phyloP scores from a whole-genome alignment of 1,140 invertebrate species.

The Solenopsis invicta region DNA sequence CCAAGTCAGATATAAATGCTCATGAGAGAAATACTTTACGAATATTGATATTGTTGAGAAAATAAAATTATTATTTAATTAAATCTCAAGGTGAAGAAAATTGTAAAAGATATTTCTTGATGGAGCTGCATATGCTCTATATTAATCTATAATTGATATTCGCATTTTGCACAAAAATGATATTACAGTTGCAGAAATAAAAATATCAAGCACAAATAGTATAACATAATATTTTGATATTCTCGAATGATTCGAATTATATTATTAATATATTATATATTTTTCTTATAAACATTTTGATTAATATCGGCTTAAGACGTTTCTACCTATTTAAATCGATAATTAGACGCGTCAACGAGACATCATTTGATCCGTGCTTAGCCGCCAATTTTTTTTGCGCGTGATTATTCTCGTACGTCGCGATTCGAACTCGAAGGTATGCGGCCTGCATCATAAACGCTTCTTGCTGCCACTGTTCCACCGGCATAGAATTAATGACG shows the following conservation, averaged over 20 bases:
- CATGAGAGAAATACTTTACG: not conserved
- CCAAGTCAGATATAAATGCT: constrained; percentile 3
- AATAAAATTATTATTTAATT: not conserved
- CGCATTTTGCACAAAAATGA: not conserved
- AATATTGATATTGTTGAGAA: not conserved
- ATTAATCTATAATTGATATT: not conserved
- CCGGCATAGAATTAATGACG: constrained; percentile 53
- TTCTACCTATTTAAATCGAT: not conserved
- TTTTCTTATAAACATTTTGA: not conserved
- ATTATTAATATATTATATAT: not conserved
- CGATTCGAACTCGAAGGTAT: constrained; percentile 25
- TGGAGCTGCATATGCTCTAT: too few species aligned
- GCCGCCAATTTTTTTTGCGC: not conserved
- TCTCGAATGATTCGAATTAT: not conserved
- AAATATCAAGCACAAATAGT: not conserved
- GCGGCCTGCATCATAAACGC: constrained; percentile 45
- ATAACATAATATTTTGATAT: too few species aligned
- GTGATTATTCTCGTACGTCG: not conserved
- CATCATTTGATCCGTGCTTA: not conserved
- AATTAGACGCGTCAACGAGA: not conserved
- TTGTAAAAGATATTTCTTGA: not conserved
- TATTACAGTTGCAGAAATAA: not conserved
- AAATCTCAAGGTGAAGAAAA: not conserved
- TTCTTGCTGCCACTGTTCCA: constrained; percentile 49
- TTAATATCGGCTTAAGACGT: not conserved